Evolutionary conservation across 2,888 invertebrate species (phyloP).

Genomic region (Epinotia nisella): DNA sequence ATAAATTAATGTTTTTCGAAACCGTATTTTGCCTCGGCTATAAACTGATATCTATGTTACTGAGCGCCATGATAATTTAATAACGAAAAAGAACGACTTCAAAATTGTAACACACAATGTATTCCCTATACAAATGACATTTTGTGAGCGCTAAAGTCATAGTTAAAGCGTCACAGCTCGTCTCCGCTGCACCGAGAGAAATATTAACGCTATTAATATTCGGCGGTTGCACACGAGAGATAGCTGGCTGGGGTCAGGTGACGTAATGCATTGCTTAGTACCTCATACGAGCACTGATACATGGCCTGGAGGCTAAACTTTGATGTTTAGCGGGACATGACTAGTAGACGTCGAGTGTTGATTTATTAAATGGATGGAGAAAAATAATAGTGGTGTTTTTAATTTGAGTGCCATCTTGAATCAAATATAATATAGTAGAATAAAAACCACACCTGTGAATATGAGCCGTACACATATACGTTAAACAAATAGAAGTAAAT

Average conservation of each 20-base stretch:
- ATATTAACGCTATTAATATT: slow-evolving; percentile 80
- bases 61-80: neutral
- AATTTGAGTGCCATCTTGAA: slow-evolving; percentile 9
- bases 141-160: slow-evolving; percentile 32
- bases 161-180: slow-evolving; percentile 71
- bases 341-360: slow-evolving; percentile 22
- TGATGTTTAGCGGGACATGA: slow-evolving; percentile 29
- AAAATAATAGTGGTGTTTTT: slow-evolving; percentile 28
- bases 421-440: neutral
- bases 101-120: neutral
- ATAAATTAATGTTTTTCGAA: too few relatives aligned
- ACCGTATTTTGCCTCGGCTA: too few relatives aligned
- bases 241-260: slow-evolving; percentile 68
- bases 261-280: slow-evolving; percentile 65
- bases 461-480: neutral
- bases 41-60: neutral
- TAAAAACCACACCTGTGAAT: slow-evolving; percentile 6
- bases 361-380: slow-evolving; percentile 5
- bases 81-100: neutral
- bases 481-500: neutral
- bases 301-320: slow-evolving; percentile 46
- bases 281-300: slow-evolving; percentile 51
- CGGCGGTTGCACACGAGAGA: slow-evolving; percentile 74
- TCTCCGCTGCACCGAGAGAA: slow-evolving; percentile 71
- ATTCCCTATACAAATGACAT: slow-evolving; percentile 33